phyloP scores from a whole-genome alignment of 2,113 vertebrate genomes.

The Condylura cristata region DNA sequence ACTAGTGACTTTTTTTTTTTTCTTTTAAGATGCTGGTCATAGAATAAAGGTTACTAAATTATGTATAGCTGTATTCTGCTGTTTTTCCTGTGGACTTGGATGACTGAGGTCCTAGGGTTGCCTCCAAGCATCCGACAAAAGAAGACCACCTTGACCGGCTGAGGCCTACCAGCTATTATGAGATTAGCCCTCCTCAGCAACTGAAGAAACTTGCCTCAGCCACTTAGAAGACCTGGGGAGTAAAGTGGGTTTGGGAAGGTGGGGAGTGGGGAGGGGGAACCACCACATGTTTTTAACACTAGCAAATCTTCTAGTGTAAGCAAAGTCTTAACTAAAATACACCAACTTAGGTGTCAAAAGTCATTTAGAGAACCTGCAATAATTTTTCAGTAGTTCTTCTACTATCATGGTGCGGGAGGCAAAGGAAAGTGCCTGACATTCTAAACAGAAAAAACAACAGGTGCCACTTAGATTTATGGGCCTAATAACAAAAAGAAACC shows the following conservation, averaged over 20 bases:
- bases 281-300: neutral
- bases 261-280: too few species aligned
- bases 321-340: neutral
- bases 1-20: neutral
- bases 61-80: neutral
- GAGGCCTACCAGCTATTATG: neutral
- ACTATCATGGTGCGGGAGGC: neutral
- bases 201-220: neutral
- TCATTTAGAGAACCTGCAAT: neutral
- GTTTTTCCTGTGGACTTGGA: neutral
- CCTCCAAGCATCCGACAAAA: neutral
- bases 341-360: neutral
- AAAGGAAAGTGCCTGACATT: neutral
- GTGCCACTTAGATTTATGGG: conserved; percentile 12
- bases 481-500: neutral
- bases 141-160: neutral
- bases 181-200: neutral
- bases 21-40: neutral
- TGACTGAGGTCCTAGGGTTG: neutral
- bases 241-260: too few species aligned
- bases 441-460: conserved; percentile 17
- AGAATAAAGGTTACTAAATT: neutral
- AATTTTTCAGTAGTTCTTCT: neutral
- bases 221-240: neutral
- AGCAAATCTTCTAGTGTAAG: neutral